phyloP scores from a whole-genome alignment of 2,113 vertebrate genomes.

The Hippopotamus amphibius region DNA sequence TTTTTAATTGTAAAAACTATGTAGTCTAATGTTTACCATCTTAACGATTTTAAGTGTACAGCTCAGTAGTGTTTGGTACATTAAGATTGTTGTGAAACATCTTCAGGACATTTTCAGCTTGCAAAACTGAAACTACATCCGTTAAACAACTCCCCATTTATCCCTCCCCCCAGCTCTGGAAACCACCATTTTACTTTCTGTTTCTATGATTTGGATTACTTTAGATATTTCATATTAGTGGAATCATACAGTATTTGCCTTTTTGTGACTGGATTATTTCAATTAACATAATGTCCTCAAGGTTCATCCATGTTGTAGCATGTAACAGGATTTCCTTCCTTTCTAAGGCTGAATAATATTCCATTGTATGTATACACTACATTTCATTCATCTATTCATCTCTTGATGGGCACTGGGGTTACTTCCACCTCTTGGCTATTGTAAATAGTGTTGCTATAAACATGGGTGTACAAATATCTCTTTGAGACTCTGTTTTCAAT shows the following conservation, averaged over 20 bases:
- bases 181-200: not conserved
- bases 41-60: not conserved
- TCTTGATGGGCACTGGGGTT: not conserved
- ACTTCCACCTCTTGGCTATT: not conserved
- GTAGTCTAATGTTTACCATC: not conserved
- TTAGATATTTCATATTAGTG: not conserved
- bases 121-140: not conserved
- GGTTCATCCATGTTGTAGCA: not conserved
- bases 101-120: not conserved
- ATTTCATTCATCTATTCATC: not conserved
- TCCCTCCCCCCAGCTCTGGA: not conserved
- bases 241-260: not conserved
- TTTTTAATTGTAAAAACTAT: not conserved
- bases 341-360: not conserved
- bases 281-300: not conserved
- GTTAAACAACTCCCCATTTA: not conserved
- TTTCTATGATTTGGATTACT: not conserved
- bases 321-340: not conserved
- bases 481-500: not conserved
- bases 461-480: not conserved
- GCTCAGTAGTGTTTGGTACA: not conserved
- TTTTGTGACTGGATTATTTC: not conserved
- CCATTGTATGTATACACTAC: rapidly evolving
- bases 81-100: not conserved
- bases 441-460: not conserved